Conservation (phyloP, 2,888 invertebrate genomes). For the Sialis fuliginosa region DNA sequence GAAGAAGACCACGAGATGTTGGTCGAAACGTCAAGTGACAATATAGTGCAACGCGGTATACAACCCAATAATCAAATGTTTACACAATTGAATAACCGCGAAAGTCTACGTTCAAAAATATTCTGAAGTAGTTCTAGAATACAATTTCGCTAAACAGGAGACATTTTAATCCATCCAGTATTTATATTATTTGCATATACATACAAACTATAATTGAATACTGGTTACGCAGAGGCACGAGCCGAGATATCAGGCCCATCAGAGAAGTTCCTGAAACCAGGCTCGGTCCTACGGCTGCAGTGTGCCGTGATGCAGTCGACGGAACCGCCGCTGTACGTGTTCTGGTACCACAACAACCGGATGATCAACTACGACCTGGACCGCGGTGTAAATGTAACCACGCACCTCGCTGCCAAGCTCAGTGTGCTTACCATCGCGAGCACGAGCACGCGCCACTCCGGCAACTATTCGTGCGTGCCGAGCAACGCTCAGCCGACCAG, state of each 20-base stretch:
- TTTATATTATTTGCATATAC: neutral
- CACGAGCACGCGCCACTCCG: slow-evolving; percentile 55
- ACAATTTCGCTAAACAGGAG: too few species aligned
- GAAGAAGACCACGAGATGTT: too few species aligned
- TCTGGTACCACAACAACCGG: slow-evolving; percentile 77
- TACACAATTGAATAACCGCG: too few species aligned
- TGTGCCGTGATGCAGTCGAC: slow-evolving; percentile 72
- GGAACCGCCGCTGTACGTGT: slow-evolving; percentile 67
- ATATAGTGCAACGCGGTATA: too few species aligned
- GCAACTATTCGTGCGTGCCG: slow-evolving; percentile 78
- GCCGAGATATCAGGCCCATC: slow-evolving; percentile 73
- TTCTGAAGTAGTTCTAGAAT: too few species aligned
- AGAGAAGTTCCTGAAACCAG: slow-evolving; percentile 75
- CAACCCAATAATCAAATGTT: too few species aligned
- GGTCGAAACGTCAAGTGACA: too few species aligned
- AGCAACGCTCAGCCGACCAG: slow-evolving; percentile 78
- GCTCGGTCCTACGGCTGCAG: slow-evolving; percentile 63
- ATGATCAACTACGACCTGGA: slow-evolving; percentile 87
- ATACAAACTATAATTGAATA: neutral
- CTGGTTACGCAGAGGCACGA: slow-evolving; percentile 49
- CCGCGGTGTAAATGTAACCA: slow-evolving; percentile 72
- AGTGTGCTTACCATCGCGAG: slow-evolving; percentile 42
- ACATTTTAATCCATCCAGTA: too few species aligned
- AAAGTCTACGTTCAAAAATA: too few species aligned
- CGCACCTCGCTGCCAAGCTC: slow-evolving; percentile 50